Evolutionary conservation across 2,797 vertebrate species (phyloP).

Genomic region (Gymnoscopelus microlampas): DNA sequence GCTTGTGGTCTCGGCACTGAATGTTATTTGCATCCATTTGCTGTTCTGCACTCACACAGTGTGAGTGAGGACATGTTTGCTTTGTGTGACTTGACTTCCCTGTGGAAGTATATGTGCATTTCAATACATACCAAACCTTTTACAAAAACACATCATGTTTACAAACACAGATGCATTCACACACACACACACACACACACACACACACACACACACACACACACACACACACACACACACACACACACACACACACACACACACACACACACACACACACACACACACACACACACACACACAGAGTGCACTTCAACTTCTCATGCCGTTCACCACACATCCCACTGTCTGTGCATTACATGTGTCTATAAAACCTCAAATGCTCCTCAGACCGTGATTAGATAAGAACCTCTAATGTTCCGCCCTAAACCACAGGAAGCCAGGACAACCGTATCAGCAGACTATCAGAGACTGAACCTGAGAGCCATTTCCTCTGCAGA

Average conservation of each 20-base stretch:
- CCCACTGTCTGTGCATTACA: neutral
- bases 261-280: neutral
- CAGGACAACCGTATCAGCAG: neutral
- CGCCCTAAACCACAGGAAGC: constrained; percentile 13
- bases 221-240: neutral
- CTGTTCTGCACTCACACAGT: neutral
- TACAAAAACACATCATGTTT: neutral
- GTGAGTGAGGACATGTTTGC: neutral
- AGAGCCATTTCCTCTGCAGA: neutral
- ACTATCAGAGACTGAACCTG: neutral
- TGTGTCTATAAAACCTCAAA: neutral
- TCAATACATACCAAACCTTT: neutral
- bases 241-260: constrained; percentile 5
- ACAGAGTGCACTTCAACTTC: neutral
- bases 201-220: constrained; percentile 2
- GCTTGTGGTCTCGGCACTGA: too few species aligned
- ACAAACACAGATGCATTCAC: neutral
- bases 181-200: neutral
- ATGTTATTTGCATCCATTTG: too few species aligned
- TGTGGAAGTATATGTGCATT: neutral
- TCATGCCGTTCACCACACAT: neutral
- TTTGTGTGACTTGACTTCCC: too few species aligned
- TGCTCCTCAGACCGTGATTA: neutral
- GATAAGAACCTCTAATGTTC: neutral
- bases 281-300: constrained; percentile 5